These are phyloP conservation scores for Eupithecia dodoneata DNA, from an alignment of 2,888 invertebrate species.

Conservation along the genomic window DNA sequence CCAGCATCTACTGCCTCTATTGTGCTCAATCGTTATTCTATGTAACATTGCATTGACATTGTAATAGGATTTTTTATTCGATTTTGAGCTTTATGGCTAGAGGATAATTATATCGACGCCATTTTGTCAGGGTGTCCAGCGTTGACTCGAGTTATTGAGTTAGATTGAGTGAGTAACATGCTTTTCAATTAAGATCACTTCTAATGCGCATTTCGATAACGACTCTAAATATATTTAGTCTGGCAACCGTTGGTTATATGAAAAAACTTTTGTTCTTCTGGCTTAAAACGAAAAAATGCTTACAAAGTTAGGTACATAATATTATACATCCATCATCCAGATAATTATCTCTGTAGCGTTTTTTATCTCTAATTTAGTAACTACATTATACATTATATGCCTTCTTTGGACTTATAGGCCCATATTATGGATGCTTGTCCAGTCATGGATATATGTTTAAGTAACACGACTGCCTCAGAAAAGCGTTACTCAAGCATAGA, in stretches of 20 bases:
- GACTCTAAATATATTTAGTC: neutral
- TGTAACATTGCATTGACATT: conserved; percentile 66
- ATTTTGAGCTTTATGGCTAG: conserved; percentile 58
- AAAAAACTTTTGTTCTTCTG: neutral
- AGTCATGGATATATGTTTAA: too few relatives aligned
- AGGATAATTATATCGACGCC: conserved; percentile 62
- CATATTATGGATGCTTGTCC: too few relatives aligned
- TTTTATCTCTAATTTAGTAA: too few relatives aligned
- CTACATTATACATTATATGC: too few relatives aligned
- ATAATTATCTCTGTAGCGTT: too few relatives aligned
- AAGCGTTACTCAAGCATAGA: too few relatives aligned
- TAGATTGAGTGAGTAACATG: conserved; percentile 68
- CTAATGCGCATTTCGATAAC: conserved; percentile 18
- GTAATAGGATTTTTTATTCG: conserved; percentile 58
- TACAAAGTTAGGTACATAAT: too few relatives aligned
- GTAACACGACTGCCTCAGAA: too few relatives aligned
- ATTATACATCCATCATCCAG: too few relatives aligned
- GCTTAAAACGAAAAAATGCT: neutral
- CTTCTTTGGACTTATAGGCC: too few relatives aligned
- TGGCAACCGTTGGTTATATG: neutral
- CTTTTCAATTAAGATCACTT: conserved; percentile 35
- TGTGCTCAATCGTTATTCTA: conserved; percentile 67
- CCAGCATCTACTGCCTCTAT: conserved; percentile 71
- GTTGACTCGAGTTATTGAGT: conserved; percentile 74
- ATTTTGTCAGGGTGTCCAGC: conserved; percentile 71